Conservation (phyloP, 1,140 invertebrate species). For the Colletes latitarsis region DNA sequence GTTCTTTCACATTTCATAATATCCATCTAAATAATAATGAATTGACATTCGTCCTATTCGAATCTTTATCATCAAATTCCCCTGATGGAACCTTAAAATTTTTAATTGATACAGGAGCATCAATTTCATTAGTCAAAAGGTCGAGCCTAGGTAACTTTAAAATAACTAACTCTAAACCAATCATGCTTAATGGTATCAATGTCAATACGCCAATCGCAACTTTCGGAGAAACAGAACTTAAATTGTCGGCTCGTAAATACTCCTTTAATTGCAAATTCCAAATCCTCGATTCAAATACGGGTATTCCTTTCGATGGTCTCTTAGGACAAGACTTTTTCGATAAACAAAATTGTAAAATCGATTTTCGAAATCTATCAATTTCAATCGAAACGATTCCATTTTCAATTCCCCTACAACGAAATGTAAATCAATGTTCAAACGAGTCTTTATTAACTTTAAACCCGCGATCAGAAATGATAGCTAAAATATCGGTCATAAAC, state of each 20-base stretch:
- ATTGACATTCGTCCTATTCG: not conserved
- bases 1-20: not conserved
- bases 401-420: constrained; percentile 70
- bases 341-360: not conserved
- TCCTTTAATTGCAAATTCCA: constrained; percentile 8
- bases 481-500: constrained; percentile 69
- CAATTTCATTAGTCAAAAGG: not conserved
- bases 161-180: not conserved
- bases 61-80: not conserved
- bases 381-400: constrained; percentile 76
- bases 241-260: not conserved
- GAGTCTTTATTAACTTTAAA: not conserved
- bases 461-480: not conserved
- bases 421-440: not conserved
- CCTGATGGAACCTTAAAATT: not conserved
- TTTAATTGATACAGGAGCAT: not conserved
- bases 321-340: constrained; percentile 10
- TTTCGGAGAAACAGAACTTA: not conserved
- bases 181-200: constrained; percentile 42
- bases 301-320: constrained; percentile 54
- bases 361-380: constrained; percentile 68
- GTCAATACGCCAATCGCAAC: not conserved
- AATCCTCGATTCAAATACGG: constrained; percentile 77
- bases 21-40: not conserved
- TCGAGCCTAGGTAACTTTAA: not conserved